Conservation (phyloP, 2,797 vertebrate genomes). For the Aviceda leuphotes region DNA sequence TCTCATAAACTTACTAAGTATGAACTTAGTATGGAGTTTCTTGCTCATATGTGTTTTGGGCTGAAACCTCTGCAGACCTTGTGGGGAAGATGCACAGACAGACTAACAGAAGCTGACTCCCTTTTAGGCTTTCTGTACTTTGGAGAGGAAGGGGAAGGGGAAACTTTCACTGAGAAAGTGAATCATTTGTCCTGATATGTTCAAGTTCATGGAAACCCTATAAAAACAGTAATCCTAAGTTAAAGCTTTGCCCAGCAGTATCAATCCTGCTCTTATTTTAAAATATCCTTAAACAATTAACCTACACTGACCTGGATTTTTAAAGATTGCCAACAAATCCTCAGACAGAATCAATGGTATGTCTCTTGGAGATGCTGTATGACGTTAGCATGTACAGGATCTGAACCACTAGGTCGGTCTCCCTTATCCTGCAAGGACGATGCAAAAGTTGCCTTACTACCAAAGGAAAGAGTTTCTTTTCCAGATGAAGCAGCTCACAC, state of each 20-base stretch:
- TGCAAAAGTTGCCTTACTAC: neutral
- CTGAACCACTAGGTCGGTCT: neutral
- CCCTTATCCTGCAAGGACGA: neutral
- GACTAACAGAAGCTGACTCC: neutral
- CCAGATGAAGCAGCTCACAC: slow-evolving; percentile 3
- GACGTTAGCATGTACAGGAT: neutral
- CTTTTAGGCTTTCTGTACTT: neutral
- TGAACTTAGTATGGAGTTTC: neutral
- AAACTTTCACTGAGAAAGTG: neutral
- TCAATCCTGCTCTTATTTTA: neutral
- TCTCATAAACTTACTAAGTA: neutral
- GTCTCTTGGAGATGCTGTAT: neutral
- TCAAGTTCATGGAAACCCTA: neutral
- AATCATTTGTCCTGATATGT: neutral
- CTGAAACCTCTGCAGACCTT: neutral
- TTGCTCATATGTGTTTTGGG: neutral
- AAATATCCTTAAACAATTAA: neutral
- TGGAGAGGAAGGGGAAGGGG: neutral
- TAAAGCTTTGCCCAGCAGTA: neutral
- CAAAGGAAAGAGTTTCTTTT: neutral
- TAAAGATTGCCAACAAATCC: neutral
- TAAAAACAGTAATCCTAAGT: neutral
- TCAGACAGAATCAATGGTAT: neutral
- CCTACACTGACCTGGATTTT: neutral
- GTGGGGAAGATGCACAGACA: neutral